Base-by-base conservation (phyloP, 2,113 vertebrate genomes). In the Actenoides lindsayi region DNA sequence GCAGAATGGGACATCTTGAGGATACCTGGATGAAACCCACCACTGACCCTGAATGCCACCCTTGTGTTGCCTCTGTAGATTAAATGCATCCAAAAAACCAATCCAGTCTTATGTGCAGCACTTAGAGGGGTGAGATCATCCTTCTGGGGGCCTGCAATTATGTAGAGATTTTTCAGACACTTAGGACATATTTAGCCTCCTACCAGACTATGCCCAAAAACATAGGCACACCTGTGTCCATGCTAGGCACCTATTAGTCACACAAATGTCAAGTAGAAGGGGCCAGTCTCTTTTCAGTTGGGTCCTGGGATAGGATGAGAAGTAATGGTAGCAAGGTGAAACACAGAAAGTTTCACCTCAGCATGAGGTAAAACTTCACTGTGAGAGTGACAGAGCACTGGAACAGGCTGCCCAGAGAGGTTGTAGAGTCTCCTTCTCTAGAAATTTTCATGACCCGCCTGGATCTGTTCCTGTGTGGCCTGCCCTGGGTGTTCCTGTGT, bases 51-150 rank as follows among this genome's bases (percentile, higher is more conserved):
- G 64, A 56, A 76, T 42, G 5, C 18, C 23, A 42, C 14, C 10
- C 0, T 0, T 44, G 19, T 5, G 5, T 3, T 60, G 16, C 37
- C 28, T 75, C 60, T 91, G 33, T 53, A 74, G 28, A 31, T 78
- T 59, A 89, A 87, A 78, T 4, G 16, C 21, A 83, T 11, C 23
- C n/a, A 42, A 77, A 83, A 83, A 88, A 7, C 4, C 27, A 75
- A 57, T 10, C 23, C 19, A 15, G 2, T 76, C 30, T 68, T 79
- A 44, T 8, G 12, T 50, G 24, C 12, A 78, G 35, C 39, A 56
- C 30, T 79, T 37, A 42, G 17, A 85, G 13, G 11, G 30, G 9
- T 67, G 44, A 82, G 37, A 39, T 57, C 11, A 41, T 82, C 33
- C 16, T 56, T 24, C 42, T 57, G 11, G 10, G 16, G 20, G 5